phyloP scores from a whole-genome alignment of 2,888 invertebrate species.

The Phania funesta region DNA sequence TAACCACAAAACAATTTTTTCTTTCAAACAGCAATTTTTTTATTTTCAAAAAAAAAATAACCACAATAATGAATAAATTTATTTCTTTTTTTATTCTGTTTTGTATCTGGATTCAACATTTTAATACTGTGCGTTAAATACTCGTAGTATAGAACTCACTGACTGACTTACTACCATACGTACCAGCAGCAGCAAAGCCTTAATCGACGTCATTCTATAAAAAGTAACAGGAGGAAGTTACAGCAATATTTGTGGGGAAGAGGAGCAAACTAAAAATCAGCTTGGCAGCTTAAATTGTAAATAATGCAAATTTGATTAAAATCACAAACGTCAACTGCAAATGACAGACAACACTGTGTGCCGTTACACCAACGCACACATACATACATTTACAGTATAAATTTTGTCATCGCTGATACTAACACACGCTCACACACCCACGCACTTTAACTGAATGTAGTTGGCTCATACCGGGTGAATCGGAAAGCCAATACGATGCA shows the following conservation, averaged over 20 bases:
- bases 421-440: constrained; percentile 26
- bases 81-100: constrained; percentile 14
- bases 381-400: not conserved
- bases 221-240: constrained; percentile 5
- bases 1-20: constrained; percentile 58
- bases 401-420: constrained; percentile 12
- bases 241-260: constrained; percentile 9
- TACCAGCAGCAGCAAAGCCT: constrained; percentile 27
- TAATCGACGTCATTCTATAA: constrained; percentile 23
- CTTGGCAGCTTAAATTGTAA: constrained; percentile 69
- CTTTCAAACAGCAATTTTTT: constrained; percentile 42
- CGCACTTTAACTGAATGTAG: not conserved
- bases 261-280: constrained; percentile 46
- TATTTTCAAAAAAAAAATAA: constrained; percentile 38
- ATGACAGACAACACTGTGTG: constrained; percentile 54
- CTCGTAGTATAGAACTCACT: no score
- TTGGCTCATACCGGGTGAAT: constrained; percentile 1
- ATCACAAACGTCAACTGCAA: constrained; percentile 64
- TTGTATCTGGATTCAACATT: constrained; percentile 56
- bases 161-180: constrained; percentile 5
- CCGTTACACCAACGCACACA: constrained; percentile 3
- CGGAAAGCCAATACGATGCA: constrained; percentile 58
- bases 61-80: constrained; percentile 63
- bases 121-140: constrained; percentile 54
- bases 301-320: constrained; percentile 72